Conservation (phyloP, 1,140 invertebrate species). For the Drosophila miranda region DNA sequence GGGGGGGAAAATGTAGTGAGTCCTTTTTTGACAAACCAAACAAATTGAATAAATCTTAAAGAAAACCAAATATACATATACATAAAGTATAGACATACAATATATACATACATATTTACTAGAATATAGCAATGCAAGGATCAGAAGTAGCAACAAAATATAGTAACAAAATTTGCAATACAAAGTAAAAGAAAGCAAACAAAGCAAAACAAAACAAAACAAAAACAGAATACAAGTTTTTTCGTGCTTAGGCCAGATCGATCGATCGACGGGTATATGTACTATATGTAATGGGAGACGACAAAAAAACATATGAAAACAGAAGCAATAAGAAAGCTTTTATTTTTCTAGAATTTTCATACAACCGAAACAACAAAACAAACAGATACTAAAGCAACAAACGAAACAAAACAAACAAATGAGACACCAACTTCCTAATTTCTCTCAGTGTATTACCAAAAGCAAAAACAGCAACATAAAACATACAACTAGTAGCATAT, state of each 20-base stretch:
- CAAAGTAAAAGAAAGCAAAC: constrained; percentile 7
- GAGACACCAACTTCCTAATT: constrained; percentile 70
- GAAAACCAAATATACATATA: constrained; percentile 25
- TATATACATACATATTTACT: constrained; percentile 24
- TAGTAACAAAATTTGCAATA: constrained; percentile 35
- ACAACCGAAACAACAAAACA: constrained; percentile 32
- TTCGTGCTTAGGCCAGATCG: constrained; percentile 38
- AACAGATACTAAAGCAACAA: constrained; percentile 22
- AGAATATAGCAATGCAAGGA: constrained; percentile 24
- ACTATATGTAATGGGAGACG: neutral
- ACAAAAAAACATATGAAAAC: constrained; percentile 54
- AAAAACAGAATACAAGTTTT: constrained; percentile 43
- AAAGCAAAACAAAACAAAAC: neutral
- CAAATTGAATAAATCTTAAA: constrained; percentile 3
- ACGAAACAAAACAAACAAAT: constrained; percentile 27
- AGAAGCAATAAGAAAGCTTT: constrained; percentile 77
- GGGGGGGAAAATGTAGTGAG: constrained; percentile 43
- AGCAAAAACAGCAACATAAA: constrained; percentile 32
- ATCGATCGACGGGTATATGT: constrained; percentile 24
- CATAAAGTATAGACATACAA: constrained; percentile 19
- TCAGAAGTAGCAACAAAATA: constrained; percentile 17
- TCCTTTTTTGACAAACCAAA: constrained; percentile 49
- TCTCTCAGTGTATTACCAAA: constrained; percentile 65
- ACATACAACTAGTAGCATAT: constrained; percentile 35
- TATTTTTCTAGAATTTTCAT: constrained; percentile 76